phyloP scores from a whole-genome alignment of 2,113 vertebrate genomes.

The Hydrolagus affinis region DNA sequence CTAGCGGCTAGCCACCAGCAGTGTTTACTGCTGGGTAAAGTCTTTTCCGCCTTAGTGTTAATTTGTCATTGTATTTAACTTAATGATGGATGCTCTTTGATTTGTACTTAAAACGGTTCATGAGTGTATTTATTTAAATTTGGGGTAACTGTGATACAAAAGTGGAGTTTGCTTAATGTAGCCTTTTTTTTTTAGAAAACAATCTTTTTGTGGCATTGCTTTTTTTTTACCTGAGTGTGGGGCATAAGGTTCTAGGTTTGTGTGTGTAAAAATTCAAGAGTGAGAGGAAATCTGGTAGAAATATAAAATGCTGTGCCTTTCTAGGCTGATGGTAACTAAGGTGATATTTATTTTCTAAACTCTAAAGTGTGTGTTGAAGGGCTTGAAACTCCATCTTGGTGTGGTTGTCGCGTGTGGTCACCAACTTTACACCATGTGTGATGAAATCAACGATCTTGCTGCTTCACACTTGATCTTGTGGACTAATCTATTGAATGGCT shows the following conservation, averaged over 20 bases:
- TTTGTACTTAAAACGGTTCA: constrained; percentile 24
- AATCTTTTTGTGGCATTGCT: background rate
- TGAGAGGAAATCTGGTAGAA: background rate
- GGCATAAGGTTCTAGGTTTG: background rate
- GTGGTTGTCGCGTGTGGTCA: background rate
- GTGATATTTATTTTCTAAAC: constrained; percentile 1
- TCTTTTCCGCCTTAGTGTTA: background rate
- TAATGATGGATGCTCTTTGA: constrained; percentile 21
- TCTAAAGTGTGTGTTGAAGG: background rate
- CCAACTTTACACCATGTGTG: background rate
- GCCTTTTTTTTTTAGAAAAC: background rate
- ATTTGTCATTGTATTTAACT: constrained; percentile 25
- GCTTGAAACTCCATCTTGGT: constrained; percentile 18
- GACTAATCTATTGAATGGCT: background rate
- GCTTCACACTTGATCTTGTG: background rate
- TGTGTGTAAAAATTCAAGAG: constrained; percentile 17
- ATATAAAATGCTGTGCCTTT: background rate
- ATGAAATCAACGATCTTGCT: background rate
- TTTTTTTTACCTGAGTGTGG: background rate
- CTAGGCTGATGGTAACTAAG: background rate
- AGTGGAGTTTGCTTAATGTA: background rate
- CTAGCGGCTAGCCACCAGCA: background rate
- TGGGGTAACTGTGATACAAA: background rate
- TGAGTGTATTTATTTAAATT: constrained; percentile 9
- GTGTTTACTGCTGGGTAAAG: background rate